Conservation (phyloP, 2,888 invertebrate genomes). For the Oeneis ivallda region DNA sequence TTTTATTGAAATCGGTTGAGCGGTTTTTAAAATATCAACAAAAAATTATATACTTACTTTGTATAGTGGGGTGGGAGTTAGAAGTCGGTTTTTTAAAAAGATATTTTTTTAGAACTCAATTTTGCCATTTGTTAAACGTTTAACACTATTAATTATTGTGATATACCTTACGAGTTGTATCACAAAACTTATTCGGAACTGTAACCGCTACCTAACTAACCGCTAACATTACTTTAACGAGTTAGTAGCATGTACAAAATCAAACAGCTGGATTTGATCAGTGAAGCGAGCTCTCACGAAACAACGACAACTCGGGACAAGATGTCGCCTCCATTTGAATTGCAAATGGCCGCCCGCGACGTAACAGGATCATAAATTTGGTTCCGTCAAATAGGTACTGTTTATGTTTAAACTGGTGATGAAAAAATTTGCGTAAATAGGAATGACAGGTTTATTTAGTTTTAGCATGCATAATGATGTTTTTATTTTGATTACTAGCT, state of each 20-base stretch:
- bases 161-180: background rate
- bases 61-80: too few species aligned
- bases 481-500: too few species aligned
- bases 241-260: constrained; percentile 26
- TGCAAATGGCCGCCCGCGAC: constrained; percentile 67
- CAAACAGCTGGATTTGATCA: constrained; percentile 26
- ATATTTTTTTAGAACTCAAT: too few species aligned
- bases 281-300: constrained; percentile 30
- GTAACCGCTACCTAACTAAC: background rate
- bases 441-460: background rate
- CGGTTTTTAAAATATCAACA: too few species aligned
- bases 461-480: background rate
- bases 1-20: too few species aligned
- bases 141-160: too few species aligned
- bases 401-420: constrained; percentile 4
- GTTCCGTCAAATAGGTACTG: constrained; percentile 21
- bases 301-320: constrained; percentile 44
- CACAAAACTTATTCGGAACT: background rate
- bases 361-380: constrained; percentile 66
- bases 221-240: constrained; percentile 5
- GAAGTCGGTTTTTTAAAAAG: too few species aligned
- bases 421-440: background rate
- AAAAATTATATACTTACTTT: too few species aligned
- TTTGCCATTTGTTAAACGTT: too few species aligned
- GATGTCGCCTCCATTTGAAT: constrained; percentile 58